Conservation (phyloP, 2,888 invertebrate genomes). For the Thereva unica region DNA sequence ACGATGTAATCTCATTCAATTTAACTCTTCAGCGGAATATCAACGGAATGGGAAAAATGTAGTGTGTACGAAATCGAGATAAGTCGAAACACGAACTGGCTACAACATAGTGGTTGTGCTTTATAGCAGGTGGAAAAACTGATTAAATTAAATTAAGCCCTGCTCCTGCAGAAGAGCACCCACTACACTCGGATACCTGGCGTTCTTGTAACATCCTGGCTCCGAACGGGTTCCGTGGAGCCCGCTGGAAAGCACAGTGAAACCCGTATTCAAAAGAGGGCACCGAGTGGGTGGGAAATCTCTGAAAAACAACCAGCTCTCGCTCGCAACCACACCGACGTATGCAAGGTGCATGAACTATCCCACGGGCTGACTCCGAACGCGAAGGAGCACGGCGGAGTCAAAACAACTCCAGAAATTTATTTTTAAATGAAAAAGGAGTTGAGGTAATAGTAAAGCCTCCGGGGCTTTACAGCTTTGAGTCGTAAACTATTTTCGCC, state of each 20-base stretch:
- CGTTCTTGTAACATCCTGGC: constrained; percentile 25
- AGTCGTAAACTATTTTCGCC: constrained; percentile 24
- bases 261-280: neutral
- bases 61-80: constrained; percentile 5
- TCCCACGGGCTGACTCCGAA: neutral
- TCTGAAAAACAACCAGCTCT: constrained; percentile 12
- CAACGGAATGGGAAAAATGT: neutral
- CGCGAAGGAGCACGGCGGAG: neutral
- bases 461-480: constrained; percentile 17
- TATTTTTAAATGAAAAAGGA: constrained; percentile 28
- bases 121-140: constrained; percentile 8
- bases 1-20: constrained; percentile 16
- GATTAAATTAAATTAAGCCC: constrained; percentile 21
- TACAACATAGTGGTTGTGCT: neutral
- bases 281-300: neutral
- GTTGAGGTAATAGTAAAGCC: constrained; percentile 24
- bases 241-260: constrained; percentile 9
- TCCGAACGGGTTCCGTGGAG: constrained; percentile 1
- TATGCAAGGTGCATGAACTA: neutral
- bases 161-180: neutral
- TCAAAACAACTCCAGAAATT: constrained; percentile 21
- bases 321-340: constrained; percentile 9
- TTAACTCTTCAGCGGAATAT: constrained; percentile 7
- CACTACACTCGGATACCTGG: constrained; percentile 10
- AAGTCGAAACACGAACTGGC: constrained; percentile 7